phyloP scores from a whole-genome alignment of 2,113 vertebrate genomes.

The Gadus chalcogrammus region DNA sequence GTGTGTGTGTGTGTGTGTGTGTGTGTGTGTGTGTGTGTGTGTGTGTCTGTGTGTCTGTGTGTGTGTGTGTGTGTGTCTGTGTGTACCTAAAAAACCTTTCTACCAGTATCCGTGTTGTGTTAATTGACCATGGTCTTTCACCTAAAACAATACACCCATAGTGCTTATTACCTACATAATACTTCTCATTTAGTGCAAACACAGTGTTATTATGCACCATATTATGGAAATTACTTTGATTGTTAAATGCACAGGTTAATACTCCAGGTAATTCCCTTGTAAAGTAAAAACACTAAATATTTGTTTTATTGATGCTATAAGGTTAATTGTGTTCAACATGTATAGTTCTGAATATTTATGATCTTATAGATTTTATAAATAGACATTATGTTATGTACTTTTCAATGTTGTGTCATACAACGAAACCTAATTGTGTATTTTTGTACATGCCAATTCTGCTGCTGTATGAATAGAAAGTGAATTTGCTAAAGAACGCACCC shows the following conservation, averaged over 20 bases:
- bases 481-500: conserved; percentile 60
- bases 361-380: conserved; percentile 75
- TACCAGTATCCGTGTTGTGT: no score
- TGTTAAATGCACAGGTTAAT: conserved; percentile 1
- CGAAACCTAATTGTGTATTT: conserved; percentile 88
- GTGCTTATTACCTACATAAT: neutral
- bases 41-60: neutral
- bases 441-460: conserved; percentile 91
- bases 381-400: conserved; percentile 46
- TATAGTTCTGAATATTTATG: conserved; percentile 82
- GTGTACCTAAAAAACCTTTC: neutral
- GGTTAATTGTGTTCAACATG: conserved; percentile 63
- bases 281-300: conserved; percentile 2
- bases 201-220: conserved; percentile 20
- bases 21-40: neutral
- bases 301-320: conserved; percentile 59
- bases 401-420: conserved; percentile 77
- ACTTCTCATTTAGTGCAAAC: conserved; percentile 10
- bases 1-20: neutral
- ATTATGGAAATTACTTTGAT: neutral
- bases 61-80: neutral
- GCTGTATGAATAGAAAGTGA: conserved; percentile 78
- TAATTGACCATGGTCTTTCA: no score
- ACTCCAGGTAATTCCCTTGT: conserved; percentile 25
- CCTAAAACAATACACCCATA: no score